Evolutionary conservation across 2,888 invertebrate genomes (phyloP), one percentile per base, ranked within the genome.

Genomic region (Athetis lepigone): DNA sequence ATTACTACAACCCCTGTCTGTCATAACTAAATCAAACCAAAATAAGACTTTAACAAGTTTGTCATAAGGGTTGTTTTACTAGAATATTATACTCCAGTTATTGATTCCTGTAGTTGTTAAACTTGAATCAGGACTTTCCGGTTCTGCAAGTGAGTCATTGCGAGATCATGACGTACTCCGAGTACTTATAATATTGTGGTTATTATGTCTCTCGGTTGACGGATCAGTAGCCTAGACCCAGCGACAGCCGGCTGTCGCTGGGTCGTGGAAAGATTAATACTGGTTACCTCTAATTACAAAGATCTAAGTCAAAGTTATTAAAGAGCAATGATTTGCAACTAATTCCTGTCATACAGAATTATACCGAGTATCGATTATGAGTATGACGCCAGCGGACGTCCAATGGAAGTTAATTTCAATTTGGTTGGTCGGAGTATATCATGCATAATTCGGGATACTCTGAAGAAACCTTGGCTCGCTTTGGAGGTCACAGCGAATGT

Each of bases 101-200:
- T 55, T 39, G 40, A 42, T 23, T 57, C 37, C 42, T 45, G 39
- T 25, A 29, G 21, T 47, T 57, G 42, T 56, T 62, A 33, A 60
- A 56, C 36, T 62, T 60, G 42, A 62, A 65, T 60, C 64, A 63
- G 77, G 77, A 64, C 45, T 80, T 80, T 56, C 80, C 80, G 52
- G 50, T 62, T 76, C 16, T 23, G 47, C 21, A 37, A 27, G 37
- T 73, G 77, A 77, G 59, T 79, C 75, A 77, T 23, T 45, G 40
- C 16, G 8, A 18, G 54, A 60, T 42, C 18, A 54, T 61, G 45
- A 69, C 60, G 43, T 55, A 42, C 21, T 19, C 21, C 11, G 29
- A 23, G 25, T n/a, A n/a, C n/a, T 25, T 40, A 9, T 16, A 43
- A 45, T 45, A 2, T 42, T 16, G 9, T 47, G 19, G n/a, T 33